Evolutionary conservation across 2,113 vertebrate genomes (phyloP).

Genomic region (Tachuris rubrigastra): DNA sequence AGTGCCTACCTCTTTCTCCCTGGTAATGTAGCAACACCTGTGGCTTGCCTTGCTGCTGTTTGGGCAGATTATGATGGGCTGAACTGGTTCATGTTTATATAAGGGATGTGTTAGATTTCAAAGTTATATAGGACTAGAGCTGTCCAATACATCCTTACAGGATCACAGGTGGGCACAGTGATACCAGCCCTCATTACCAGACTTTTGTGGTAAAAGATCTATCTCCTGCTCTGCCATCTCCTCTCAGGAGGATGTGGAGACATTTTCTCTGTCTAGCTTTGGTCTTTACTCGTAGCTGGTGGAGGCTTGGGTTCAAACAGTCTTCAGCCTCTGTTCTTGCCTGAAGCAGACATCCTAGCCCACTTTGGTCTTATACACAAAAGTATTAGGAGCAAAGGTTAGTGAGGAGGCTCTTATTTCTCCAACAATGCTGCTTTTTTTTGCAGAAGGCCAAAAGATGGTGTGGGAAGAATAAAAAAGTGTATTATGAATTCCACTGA

Average conservation of each 20-base stretch:
- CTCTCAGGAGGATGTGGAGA: background rate
- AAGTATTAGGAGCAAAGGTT: background rate
- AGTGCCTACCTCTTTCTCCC: background rate
- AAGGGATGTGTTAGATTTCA: background rate
- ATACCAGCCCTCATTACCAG: background rate
- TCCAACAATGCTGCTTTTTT: background rate
- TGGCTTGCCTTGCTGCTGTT: background rate
- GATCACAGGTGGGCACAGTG: background rate
- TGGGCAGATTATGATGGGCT: background rate
- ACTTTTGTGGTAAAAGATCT: background rate
- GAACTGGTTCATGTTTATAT: background rate
- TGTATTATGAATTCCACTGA: background rate
- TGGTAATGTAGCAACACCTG: background rate
- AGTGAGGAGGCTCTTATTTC: background rate
- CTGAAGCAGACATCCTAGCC: background rate
- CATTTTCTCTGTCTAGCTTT: background rate
- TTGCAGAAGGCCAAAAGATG: background rate
- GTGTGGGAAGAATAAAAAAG: background rate
- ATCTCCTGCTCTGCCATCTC: background rate
- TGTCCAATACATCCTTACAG: background rate
- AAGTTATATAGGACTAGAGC: background rate
- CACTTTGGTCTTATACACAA: background rate
- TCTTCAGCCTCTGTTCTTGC: background rate
- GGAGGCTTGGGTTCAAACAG: background rate
- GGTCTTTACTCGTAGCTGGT: background rate